Base-by-base conservation (phyloP, 2,797 vertebrate genomes). In the Sebastes itinus region DNA sequence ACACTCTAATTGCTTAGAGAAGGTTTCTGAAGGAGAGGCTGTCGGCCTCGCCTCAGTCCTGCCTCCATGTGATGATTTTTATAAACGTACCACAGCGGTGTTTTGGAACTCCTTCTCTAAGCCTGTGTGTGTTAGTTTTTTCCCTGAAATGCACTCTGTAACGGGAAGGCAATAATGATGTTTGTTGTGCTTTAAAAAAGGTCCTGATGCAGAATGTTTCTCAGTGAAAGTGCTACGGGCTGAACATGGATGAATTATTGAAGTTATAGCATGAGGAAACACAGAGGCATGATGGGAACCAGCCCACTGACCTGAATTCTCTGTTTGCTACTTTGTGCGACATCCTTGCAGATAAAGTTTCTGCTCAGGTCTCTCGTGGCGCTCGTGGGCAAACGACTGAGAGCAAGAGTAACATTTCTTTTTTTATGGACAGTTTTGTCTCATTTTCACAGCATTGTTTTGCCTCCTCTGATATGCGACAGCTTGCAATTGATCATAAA, bases 261-360 rank as follows among this genome's bases (percentile, higher is more conserved):
- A 95, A 88, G 69, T 28, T 86, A 77, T 87, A 81, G 83, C 91
- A 77, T 69, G 60, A 79, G 81, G 72, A 77, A 85, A 86, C 79
- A 84, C 71, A 52, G 83, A 88, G 66, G 78, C 82, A 83, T 88
- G 88, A 87, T 88, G 83, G 77, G 82, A 89, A 91, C 85, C 83
- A 94, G 77, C 94, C 92, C 89, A 94, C 87, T 95, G 91, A 94
- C 94, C 94, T 94, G 83, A 89, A 94, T 93, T 91, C 72, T 69
- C 49, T 33, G 62, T 70, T 81, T 63, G 58, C 18, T 63, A 64
- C 69, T 81, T 56, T 68, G 67, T 76, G 71, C 70, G 63, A n/a
- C 70, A 74, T 78, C 70, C 25, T 66, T 42, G 33, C 38, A 77
- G 58, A 81, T 78, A 68, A 65, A 23, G 6, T 64, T 71, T 72